These are phyloP conservation scores for Trissolcus brochymenae DNA, from an alignment of 2,888 invertebrate genomes.

Conservation along the genomic window DNA sequence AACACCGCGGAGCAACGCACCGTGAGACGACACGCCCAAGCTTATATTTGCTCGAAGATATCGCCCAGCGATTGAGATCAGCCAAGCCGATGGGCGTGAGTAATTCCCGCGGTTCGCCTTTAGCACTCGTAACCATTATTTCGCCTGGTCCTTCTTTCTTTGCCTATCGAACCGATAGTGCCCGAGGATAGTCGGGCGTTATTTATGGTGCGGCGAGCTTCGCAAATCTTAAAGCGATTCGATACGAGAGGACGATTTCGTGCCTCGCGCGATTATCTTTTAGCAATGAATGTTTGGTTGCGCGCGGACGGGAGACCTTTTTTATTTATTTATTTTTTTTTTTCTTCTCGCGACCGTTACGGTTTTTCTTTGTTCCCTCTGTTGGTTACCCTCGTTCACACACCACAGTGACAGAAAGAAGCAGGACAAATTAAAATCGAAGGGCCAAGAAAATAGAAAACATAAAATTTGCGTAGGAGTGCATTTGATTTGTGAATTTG, in stretches of 20 bases:
- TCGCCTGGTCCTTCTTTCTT: conserved; percentile 62
- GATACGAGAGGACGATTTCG: conserved; percentile 68
- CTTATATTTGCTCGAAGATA: conserved; percentile 5
- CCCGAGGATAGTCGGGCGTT: conserved; percentile 64
- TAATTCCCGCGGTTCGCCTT: conserved; percentile 60
- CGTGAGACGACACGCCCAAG: neutral
- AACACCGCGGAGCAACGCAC: conserved; percentile 1
- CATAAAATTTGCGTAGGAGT: no score
- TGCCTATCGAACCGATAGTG: conserved; percentile 67
- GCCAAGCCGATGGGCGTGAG: conserved; percentile 58
- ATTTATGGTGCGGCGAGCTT: conserved; percentile 67
- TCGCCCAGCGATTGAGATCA: conserved; percentile 54
- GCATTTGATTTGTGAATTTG: conserved; percentile 19
- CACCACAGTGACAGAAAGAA: neutral
- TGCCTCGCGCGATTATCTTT: conserved; percentile 58
- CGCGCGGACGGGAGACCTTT: neutral
- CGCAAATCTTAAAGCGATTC: conserved; percentile 71
- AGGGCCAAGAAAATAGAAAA: neutral
- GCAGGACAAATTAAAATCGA: neutral
- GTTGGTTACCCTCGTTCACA: no score
- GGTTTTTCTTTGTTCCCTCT: no score
- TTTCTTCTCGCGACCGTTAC: no score
- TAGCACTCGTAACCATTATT: conserved; percentile 58
- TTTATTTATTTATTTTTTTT: conserved; percentile 11
- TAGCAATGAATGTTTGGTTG: conserved; percentile 37